Percentiles rank a stretch among this genome's conserved stretches.
These are phyloP conservation scores for Hirtodrosophila confusa DNA, from an alignment of 2,888 invertebrate genomes.

Conservation along the genomic window DNA sequence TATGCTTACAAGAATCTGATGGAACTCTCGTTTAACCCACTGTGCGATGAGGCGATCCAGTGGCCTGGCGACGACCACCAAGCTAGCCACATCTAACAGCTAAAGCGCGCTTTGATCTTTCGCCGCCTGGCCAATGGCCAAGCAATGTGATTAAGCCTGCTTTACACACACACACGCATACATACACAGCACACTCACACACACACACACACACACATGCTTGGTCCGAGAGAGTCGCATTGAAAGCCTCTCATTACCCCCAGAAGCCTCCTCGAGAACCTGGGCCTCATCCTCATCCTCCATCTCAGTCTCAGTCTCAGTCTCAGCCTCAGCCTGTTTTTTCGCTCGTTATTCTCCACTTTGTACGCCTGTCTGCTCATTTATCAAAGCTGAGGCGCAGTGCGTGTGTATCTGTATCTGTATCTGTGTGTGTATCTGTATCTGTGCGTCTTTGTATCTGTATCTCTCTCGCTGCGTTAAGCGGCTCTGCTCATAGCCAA, in stretches of 20 bases:
- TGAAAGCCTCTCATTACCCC: constrained; percentile 30
- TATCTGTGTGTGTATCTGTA: constrained; percentile 18
- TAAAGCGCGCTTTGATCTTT: constrained; percentile 71
- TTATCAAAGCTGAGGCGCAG: constrained; percentile 77
- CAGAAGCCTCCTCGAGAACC: not conserved
- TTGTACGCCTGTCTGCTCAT: constrained; percentile 80
- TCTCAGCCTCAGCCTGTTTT: constrained; percentile 49
- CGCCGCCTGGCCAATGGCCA: constrained; percentile 80
- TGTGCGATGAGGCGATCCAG: too few species aligned
- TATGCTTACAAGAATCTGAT: too few species aligned
- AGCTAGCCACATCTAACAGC: constrained; percentile 76
- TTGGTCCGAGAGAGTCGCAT: constrained; percentile 10
- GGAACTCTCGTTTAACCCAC: too few species aligned
- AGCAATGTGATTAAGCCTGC: constrained; percentile 81
- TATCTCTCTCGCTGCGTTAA: constrained; percentile 67
- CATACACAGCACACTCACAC: too few species aligned
- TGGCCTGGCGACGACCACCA: constrained; percentile 64
- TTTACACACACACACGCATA: constrained; percentile 52
- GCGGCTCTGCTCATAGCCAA: constrained; percentile 65
- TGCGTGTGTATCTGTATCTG: constrained; percentile 28
- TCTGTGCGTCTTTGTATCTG: constrained; percentile 20
- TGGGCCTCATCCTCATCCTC: not conserved
- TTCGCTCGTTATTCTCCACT: constrained; percentile 79
- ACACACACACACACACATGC: too few species aligned
- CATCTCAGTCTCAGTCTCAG: too few species aligned